Base-by-base conservation (phyloP, 2,888 invertebrate genomes). In the Andrena marginata region DNA sequence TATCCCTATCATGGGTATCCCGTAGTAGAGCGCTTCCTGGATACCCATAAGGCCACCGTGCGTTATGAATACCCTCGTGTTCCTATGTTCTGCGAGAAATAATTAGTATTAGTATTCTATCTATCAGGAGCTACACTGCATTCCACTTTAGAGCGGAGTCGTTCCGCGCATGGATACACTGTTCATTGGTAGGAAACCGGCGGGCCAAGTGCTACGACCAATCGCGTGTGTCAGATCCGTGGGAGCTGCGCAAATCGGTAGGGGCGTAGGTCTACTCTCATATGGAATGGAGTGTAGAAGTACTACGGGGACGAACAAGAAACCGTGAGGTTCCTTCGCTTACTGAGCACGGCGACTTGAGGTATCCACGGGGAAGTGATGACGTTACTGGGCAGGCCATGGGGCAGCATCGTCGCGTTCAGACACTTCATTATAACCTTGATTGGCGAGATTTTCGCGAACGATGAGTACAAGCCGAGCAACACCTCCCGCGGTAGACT, bases 11-110 rank as follows among this genome's bases (percentile, higher is more conserved):
- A 90, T 77, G 0, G 92, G 91, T n/a, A 92, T 83, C 0, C 82
- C 91, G 23, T 65, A 78, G 16, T 89, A 60, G 31, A 90, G 48
- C 16, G 91, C 89, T 84, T 92, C 92, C 56, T 87, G 82, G 10
- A 84, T 76, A 6, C 91, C 89, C 87, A 89, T 85, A 0, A 91
- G 69, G 2, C 91, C 92, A 0, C 91, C 91, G 33, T 92, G 92
- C 0, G 90, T 89, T 54, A 91, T 84, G 26, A 91, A 95, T 8
- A 93, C 93, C 62, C 89, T 89, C 0, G 93, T 91, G 60, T 94
- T 94, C 10, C 91, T 92, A 76, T 95, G 94, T 1, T 78, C 90
- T 90, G 75, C 0, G 56, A 23, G 26, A 67, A 54, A 51, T n/a
- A 35, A 10, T 33, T 33, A 33, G 33, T 33, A 35, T 35, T 35